Base-by-base conservation (phyloP, 1,140 invertebrate genomes). In the Cydia pomonella region DNA sequence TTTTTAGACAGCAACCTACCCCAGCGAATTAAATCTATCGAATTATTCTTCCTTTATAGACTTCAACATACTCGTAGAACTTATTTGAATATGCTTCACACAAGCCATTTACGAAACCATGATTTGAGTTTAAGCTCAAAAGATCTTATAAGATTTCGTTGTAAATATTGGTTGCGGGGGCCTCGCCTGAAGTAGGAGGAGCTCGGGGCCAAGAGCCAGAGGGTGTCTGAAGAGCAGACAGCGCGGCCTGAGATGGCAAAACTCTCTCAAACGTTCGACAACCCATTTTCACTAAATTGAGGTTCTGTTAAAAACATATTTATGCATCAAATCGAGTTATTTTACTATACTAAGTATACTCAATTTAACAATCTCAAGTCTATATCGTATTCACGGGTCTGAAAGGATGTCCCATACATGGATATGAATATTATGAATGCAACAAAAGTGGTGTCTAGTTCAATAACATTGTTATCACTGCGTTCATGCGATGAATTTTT, bases 151-250 rank as follows among this genome's bases (percentile, higher is more conserved):
- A n/a, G 12, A 44, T 41, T 38, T 69, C 3, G 33, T n/a, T 38
- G 29, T 72, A 41, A 44, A 33, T 27, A 72, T 9, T 47, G 44
- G 44, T 23, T 33, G 16, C 64, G 41, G 33, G 64, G 41, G 64
- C 33, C 25, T 13, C n/a, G 18, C 23, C 41, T 16, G 9, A 21
- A 44, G 38, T 47, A n/a, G n/a, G 21, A 10, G 41, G 44, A 25
- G 38, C 16, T 10, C 38, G 41, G 44, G 41, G 21, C 16, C 38
- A 18, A 72, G 41, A 25, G 12, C 71, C 71, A 44, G 71, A 72
- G 71, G 71, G 44, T 50, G 71, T 72, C 71, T 72, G 21, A 23
- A 72, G 71, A 44, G 71, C 71, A 72, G 41, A 72, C 41, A 16
- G 44, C 23, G 71, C 23, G 21, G 64, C 33, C 64, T 33, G 16